Conservation (phyloP, 2,888 invertebrate genomes). For the Crepidodera aurea region DNA sequence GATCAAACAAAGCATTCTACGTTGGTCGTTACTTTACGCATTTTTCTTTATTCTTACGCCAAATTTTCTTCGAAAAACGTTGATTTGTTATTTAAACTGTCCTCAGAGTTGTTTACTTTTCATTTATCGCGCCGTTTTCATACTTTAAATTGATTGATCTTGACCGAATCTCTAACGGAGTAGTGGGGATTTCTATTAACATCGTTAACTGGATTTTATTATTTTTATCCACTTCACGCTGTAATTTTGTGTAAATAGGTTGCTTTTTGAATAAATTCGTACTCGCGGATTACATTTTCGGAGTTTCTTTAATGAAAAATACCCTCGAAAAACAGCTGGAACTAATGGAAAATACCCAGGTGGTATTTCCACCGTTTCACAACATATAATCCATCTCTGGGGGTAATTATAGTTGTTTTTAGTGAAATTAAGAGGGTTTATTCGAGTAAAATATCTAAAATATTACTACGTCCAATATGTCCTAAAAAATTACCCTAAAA, state of each 20-base stretch:
- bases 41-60: conserved; percentile 36
- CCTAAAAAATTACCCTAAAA: no score
- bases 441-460: no score
- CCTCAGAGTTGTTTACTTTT: conserved; percentile 48
- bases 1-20: conserved; percentile 59
- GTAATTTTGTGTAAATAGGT: conserved; percentile 10
- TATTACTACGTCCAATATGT: no score
- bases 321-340: conserved; percentile 2
- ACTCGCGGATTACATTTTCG: conserved; percentile 3
- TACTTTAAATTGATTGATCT: conserved; percentile 53
- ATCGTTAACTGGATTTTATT: conserved; percentile 35
- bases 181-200: conserved; percentile 43
- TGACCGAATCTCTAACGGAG: conserved; percentile 43
- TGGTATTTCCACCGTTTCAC: conserved; percentile 15
- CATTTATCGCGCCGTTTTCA: conserved; percentile 53
- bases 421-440: no score
- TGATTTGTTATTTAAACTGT: conserved; percentile 33
- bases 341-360: conserved; percentile 23
- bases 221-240: conserved; percentile 30
- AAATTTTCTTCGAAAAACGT: conserved; percentile 32
- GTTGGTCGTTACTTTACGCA: conserved; percentile 41
- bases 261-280: background rate
- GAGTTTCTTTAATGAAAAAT: conserved; percentile 1
- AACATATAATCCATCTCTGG: background rate
- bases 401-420: background rate